Evolutionary conservation across 2,797 vertebrate species (phyloP).

Genomic region (Danio aesculapii): DNA sequence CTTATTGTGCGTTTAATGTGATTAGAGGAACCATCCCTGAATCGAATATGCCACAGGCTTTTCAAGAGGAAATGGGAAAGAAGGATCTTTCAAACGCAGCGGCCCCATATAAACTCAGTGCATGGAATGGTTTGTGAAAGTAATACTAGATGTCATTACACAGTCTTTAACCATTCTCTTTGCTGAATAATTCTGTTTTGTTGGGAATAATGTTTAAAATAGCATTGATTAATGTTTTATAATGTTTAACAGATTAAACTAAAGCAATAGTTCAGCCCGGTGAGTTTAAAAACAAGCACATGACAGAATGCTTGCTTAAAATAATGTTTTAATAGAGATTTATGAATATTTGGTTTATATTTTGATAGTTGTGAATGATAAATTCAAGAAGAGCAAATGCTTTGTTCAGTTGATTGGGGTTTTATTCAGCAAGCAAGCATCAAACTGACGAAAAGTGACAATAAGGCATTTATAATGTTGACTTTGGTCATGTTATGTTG

Average conservation of each 20-base stretch:
- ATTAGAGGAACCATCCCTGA: slow-evolving; percentile 58
- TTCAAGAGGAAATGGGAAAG: slow-evolving; percentile 46
- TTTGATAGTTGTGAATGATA: not conserved
- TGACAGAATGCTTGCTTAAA: not conserved
- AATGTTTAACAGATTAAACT: not conserved
- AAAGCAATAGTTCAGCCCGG: not conserved
- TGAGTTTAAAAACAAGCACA: not conserved
- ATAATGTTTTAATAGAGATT: not conserved
- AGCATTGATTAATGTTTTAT: not conserved
- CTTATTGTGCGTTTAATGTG: slow-evolving; percentile 59
- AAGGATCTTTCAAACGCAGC: slow-evolving; percentile 37
- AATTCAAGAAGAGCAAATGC: not conserved
- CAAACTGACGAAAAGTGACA: too few species aligned
- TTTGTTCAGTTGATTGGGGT: too few species aligned
- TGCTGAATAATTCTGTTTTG: not conserved
- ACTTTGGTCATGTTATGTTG: too few species aligned
- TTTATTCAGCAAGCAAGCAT: too few species aligned
- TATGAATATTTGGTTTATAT: not conserved
- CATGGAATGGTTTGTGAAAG: not conserved
- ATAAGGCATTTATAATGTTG: too few species aligned
- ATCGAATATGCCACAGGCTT: slow-evolving; percentile 50
- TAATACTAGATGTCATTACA: not conserved
- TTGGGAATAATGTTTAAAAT: not conserved
- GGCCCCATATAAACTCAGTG: not conserved
- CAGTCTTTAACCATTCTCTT: not conserved